These are phyloP conservation scores for Scortum barcoo DNA, from an alignment of 2,113 vertebrate species.

Conservation along the genomic window DNA sequence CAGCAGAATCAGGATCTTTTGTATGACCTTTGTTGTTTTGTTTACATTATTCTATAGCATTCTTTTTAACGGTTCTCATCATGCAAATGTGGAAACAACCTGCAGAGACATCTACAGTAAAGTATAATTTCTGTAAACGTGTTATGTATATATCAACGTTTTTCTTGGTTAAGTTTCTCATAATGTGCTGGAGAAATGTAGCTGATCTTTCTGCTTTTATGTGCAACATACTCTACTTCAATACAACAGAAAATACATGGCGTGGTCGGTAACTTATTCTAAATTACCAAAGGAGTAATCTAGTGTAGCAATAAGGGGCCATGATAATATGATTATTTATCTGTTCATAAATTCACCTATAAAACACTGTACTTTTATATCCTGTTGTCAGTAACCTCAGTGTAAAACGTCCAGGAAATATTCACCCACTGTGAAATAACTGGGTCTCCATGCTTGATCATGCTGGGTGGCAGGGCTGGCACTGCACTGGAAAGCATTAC, in stretches of 20 bases:
- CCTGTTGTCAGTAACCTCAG: constrained; percentile 38
- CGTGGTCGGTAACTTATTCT: neutral
- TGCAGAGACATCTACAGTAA: neutral
- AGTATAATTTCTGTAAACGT: neutral
- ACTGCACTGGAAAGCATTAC: constrained; percentile 75
- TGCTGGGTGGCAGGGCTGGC: constrained; percentile 79
- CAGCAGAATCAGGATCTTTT: neutral
- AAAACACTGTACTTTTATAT: constrained; percentile 29
- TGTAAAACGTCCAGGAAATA: constrained; percentile 62
- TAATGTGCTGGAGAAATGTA: neutral
- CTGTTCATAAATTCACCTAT: constrained; percentile 21
- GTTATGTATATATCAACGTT: neutral
- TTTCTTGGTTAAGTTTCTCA: neutral
- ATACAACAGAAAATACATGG: neutral
- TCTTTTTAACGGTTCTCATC: neutral
- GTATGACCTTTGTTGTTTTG: neutral
- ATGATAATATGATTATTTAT: constrained; percentile 34
- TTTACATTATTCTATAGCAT: neutral
- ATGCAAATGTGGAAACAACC: neutral
- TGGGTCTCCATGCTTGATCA: constrained; percentile 61
- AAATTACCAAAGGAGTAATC: constrained; percentile 2
- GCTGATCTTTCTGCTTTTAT: neutral
- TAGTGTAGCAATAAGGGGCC: neutral
- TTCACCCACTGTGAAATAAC: constrained; percentile 68
- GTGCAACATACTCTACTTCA: neutral